These are phyloP conservation scores for Pseudorhiza aurosa DNA, from an alignment of 30 jellyfish, hydroid and myxozoan genomes.

Conservation along the genomic window DNA sequence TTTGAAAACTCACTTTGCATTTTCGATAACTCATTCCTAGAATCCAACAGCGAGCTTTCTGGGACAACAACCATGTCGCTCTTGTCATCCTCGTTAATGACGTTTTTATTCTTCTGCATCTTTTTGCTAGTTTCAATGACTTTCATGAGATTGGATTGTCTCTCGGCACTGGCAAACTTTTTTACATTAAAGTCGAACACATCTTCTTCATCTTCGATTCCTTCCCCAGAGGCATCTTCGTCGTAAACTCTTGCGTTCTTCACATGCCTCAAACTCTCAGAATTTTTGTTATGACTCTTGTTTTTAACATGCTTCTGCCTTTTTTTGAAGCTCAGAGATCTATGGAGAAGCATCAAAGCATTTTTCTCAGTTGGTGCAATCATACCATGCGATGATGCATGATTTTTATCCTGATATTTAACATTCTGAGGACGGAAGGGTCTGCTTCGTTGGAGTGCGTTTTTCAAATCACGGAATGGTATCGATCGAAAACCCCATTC, in stretches of 20 bases:
- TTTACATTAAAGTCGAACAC: neutral
- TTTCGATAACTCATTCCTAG: neutral
- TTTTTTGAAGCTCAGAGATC: too few species aligned
- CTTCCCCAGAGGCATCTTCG: neutral
- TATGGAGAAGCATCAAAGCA: too few species aligned
- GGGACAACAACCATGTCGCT: constrained; percentile 17
- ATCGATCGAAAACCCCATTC: too few species aligned
- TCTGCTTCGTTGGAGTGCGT: too few species aligned
- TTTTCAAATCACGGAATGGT: too few species aligned
- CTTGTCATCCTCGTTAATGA: neutral
- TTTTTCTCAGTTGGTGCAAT: too few species aligned
- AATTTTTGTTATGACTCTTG: too few species aligned
- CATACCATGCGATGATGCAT: too few species aligned
- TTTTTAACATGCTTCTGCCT: too few species aligned
- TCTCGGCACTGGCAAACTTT: neutral
- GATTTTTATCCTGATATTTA: too few species aligned
- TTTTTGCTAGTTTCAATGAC: neutral
- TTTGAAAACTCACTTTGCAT: neutral
- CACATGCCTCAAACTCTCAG: too few species aligned
- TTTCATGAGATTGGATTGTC: neutral
- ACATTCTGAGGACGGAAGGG: too few species aligned
- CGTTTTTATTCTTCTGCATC: neutral
- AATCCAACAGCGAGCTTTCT: constrained; percentile 2
- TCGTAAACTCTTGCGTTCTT: neutral
- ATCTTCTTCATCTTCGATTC: neutral